Conservation (phyloP, 2,113 vertebrate species). For the Rhinoderma darwinii region DNA sequence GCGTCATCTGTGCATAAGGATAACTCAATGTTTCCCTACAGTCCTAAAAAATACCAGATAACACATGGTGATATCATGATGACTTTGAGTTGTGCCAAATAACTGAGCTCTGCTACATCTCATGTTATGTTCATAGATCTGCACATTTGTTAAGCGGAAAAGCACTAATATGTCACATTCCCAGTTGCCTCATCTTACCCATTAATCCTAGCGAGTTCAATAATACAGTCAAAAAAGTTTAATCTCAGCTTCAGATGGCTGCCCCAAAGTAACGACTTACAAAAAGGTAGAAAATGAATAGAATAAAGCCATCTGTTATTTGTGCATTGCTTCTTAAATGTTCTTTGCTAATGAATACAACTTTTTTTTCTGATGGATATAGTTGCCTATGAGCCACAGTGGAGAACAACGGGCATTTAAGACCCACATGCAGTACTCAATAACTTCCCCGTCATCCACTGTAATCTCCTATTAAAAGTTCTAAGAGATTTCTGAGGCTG, state of each 20-base stretch:
- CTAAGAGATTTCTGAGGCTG: not conserved
- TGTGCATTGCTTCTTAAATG: not conserved
- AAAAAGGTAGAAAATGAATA: not conserved
- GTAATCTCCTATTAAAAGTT: not conserved
- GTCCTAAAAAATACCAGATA: no score
- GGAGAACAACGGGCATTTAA: not conserved
- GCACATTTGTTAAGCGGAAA: not conserved
- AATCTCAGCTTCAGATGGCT: not conserved
- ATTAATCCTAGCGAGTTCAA: not conserved
- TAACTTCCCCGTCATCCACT: not conserved
- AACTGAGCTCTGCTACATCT: not conserved
- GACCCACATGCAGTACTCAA: not conserved
- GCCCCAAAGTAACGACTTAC: not conserved
- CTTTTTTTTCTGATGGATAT: not conserved
- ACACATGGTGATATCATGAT: no score
- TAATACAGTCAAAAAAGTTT: not conserved
- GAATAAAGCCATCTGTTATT: not conserved
- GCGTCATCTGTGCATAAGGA: no score
- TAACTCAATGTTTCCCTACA: no score
- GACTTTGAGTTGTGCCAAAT: no score
- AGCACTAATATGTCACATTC: not conserved
- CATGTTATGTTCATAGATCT: not conserved
- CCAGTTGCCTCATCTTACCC: not conserved
- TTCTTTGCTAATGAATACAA: not conserved
- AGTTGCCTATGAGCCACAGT: not conserved